Base-by-base conservation (phyloP, 1,140 invertebrate species). In the Agrilus planipennis region DNA sequence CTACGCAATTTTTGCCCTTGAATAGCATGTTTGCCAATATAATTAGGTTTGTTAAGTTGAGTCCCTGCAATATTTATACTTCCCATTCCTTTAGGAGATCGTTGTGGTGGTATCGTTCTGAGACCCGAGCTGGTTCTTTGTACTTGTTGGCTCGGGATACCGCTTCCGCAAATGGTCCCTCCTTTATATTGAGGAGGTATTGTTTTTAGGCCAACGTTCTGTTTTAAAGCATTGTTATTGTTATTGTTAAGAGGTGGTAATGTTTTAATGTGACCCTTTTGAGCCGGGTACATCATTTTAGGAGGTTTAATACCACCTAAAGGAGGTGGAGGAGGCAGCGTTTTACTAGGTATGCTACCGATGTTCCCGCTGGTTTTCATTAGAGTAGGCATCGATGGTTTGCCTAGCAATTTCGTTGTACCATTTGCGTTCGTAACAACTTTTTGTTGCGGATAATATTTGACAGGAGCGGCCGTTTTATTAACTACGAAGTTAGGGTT, bases 1-100 rank as follows among this genome's bases (percentile, higher is more conserved):
- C 14, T 36, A 9, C 53, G 50, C 6, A 52, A 41, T 49, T 61
- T 62, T 39, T 61, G 60, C 3, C 57, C 60, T 51, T 62, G 60
- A 36, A 58, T 52, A 4, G 60, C 60, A 46, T 62, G 60, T 47
- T 62, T 62, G 6, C 58, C 58, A 7, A 60, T 58, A 39, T 60
- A 60, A 46, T 60, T 60, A 9, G 55, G 47, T 44, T 57, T 58
- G 31, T 51, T 58, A 5, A 55, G 31, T 28, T 49, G 29, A n/a
- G n/a, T n/a, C n/a, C n/a, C n/a, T n/a, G n/a, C n/a, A n/a, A n/a
- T n/a, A n/a, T n/a, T n/a, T n/a, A n/a, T n/a, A n/a, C n/a, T n/a
- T n/a, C n/a, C n/a, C n/a, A n/a, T n/a, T n/a, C n/a, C n/a, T 43
- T 58, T 52, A 34, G 50, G 49, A 9, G 51, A 44, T 37, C 51